Evolutionary conservation across 1,140 invertebrate genomes (phyloP).

Genomic region (Oreohelix idahoensis): DNA sequence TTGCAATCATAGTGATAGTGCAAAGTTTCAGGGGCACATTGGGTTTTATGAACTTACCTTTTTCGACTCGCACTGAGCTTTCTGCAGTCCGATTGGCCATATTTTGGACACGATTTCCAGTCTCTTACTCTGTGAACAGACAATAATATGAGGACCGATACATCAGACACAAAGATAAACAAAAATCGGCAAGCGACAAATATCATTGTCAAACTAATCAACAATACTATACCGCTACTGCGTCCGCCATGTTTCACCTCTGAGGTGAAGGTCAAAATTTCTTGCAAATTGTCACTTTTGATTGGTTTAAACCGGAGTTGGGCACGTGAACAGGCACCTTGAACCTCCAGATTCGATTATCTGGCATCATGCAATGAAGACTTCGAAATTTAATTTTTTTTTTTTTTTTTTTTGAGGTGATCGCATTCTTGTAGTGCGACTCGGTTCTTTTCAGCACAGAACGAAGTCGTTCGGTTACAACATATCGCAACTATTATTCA

Average conservation of each 20-base stretch:
- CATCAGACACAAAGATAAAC: background rate
- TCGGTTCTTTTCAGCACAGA: no score
- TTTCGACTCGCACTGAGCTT: slow-evolving; percentile 60
- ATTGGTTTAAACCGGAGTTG: slow-evolving; percentile 42
- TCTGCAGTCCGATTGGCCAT: slow-evolving; percentile 59
- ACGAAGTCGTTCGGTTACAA: no score
- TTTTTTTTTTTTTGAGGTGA: no score
- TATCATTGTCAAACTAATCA: background rate
- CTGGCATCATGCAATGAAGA: no score
- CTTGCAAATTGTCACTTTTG: slow-evolving; percentile 40
- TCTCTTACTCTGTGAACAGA: slow-evolving; percentile 51
- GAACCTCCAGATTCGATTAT: slow-evolving; percentile 10
- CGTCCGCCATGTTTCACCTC: slow-evolving; percentile 53
- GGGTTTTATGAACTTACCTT: slow-evolving; percentile 48
- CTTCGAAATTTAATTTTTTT: no score
- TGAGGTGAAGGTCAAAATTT: slow-evolving; percentile 47
- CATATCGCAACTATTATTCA: no score
- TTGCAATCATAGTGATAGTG: no score
- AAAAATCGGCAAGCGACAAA: background rate
- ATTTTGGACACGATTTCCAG: slow-evolving; percentile 62
- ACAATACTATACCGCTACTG: slow-evolving; percentile 36
- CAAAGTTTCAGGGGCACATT: no score
- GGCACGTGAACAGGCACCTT: slow-evolving; percentile 36
- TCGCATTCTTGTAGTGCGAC: no score
- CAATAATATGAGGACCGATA: background rate